Conservation (phyloP, 1,140 invertebrate genomes). For the Dysdera silvatica region DNA sequence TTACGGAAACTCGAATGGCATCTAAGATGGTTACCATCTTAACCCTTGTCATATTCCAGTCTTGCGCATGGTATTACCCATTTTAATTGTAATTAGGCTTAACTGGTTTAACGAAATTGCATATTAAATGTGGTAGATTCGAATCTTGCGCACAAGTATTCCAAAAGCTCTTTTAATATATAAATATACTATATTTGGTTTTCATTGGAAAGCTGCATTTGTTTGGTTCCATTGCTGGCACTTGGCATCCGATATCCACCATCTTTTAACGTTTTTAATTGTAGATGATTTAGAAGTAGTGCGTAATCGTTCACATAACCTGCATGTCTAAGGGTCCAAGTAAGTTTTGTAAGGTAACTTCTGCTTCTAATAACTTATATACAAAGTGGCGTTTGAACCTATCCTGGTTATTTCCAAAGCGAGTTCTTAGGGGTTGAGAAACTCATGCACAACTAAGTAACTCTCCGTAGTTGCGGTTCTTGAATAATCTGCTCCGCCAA, state of each 20-base stretch:
- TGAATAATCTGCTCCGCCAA: slow-evolving; percentile 54
- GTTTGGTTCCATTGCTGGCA: slow-evolving; percentile 24
- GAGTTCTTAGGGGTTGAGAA: slow-evolving; percentile 46
- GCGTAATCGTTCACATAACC: slow-evolving; percentile 34
- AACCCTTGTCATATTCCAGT: too few relatives aligned
- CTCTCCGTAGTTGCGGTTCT: slow-evolving; percentile 55
- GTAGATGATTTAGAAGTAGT: background rate
- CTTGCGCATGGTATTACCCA: too few relatives aligned
- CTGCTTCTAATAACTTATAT: slow-evolving; percentile 37
- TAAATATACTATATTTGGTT: background rate
- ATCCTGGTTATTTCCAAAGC: slow-evolving; percentile 49
- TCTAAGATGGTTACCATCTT: too few relatives aligned
- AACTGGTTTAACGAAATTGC: too few relatives aligned
- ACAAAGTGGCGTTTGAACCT: slow-evolving; percentile 38
- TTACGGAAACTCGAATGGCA: too few relatives aligned
- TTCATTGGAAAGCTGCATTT: background rate
- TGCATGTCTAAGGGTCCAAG: slow-evolving; percentile 32
- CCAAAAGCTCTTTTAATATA: background rate
- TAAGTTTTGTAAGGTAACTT: slow-evolving; percentile 34
- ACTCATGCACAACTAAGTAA: slow-evolving; percentile 55
- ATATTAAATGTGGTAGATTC: too few relatives aligned
- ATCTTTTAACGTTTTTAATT: slow-evolving; percentile 10
- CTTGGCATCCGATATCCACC: slow-evolving; percentile 19
- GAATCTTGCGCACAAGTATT: background rate
- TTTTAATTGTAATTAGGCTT: too few relatives aligned